Evolutionary conservation across 2,797 vertebrate species (phyloP), one percentile per base, ranked within the genome.

Genomic region (Hypotaenidia okinawae): DNA sequence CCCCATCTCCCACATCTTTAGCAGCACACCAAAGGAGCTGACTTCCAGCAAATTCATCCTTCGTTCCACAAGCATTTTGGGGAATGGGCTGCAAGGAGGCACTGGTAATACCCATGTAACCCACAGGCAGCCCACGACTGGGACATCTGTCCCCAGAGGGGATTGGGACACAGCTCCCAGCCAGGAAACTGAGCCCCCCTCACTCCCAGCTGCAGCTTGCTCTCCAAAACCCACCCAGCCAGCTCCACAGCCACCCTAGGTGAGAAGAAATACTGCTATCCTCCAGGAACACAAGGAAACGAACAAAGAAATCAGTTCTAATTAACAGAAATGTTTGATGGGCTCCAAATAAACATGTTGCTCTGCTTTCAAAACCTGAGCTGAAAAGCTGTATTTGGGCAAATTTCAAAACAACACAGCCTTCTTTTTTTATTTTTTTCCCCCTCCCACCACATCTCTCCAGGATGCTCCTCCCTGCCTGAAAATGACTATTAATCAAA

Each of bases 251-350:
- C 33, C 0, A 0, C 68, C 54, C 73, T 28, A 93, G 55, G 79
- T 52, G 1, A 59, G 68, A 66, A 68, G 37, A 90, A 84, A 55
- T 55, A 64, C 54, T 41, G 41, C 94, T 91, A 78, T 86, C 90
- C 57, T 78, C 12, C 0, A 93, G 69, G 80, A 93, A 72, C 80
- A 55, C 8, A 89, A 89, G 89, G 74, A 77, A 91, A 78, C 1
- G 57, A 89, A 94, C 87, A 93, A 94, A 95, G 92, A 92, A 93
- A 94, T 88, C 19, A 72, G 86, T 95, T 90, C 93, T 88, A 90
- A 94, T 95, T 90, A 95, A 88, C 77, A 78, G 80, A 84, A 84
- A 66, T 72, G 93, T 94, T 86, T 94, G 80, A 96, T 86, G 93
- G 90, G 55, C 95, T 88, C 94, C 86, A 69, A 94, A 86, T 80